These are phyloP conservation scores for Macrophya annulata DNA, from an alignment of 2,888 invertebrate genomes.

Conservation along the genomic window DNA sequence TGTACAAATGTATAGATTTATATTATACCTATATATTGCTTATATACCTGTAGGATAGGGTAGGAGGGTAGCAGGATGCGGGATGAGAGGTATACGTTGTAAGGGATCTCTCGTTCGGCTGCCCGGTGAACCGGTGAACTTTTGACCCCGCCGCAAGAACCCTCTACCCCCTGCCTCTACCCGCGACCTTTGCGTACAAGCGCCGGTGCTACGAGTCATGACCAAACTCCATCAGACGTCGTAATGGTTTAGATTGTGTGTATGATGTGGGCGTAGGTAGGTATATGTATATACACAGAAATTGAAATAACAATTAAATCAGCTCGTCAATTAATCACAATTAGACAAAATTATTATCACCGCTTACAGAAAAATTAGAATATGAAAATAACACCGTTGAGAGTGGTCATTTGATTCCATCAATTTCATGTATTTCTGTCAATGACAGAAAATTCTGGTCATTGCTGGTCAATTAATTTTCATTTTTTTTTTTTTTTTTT, in stretches of 20 bases:
- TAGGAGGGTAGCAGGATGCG: neutral
- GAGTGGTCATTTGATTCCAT: constrained; percentile 24
- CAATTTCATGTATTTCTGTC: neutral
- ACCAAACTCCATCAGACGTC: constrained; percentile 42
- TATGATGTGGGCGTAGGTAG: neutral
- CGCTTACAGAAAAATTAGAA: neutral
- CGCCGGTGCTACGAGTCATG: constrained; percentile 11
- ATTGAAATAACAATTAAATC: constrained; percentile 34
- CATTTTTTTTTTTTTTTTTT: neutral
- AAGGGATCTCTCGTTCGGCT: constrained; percentile 44
- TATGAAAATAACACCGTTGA: constrained; percentile 21
- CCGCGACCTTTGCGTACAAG: constrained; percentile 42
- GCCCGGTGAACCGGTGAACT: constrained; percentile 67
- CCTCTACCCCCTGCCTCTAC: constrained; percentile 33
- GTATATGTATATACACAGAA: neutral
- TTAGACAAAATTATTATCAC: constrained; percentile 8
- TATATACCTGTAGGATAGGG: constrained; percentile 12
- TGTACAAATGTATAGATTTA: neutral
- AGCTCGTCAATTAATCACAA: constrained; percentile 39
- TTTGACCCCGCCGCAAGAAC: constrained; percentile 65
- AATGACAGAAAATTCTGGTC: neutral
- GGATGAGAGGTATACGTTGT: constrained; percentile 24
- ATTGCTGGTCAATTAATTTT: neutral
- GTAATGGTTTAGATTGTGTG: constrained; percentile 8
- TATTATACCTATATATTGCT: constrained; percentile 2